Evolutionary conservation across 2,113 vertebrate species (phyloP).

Genomic region (Tor tambroides): DNA sequence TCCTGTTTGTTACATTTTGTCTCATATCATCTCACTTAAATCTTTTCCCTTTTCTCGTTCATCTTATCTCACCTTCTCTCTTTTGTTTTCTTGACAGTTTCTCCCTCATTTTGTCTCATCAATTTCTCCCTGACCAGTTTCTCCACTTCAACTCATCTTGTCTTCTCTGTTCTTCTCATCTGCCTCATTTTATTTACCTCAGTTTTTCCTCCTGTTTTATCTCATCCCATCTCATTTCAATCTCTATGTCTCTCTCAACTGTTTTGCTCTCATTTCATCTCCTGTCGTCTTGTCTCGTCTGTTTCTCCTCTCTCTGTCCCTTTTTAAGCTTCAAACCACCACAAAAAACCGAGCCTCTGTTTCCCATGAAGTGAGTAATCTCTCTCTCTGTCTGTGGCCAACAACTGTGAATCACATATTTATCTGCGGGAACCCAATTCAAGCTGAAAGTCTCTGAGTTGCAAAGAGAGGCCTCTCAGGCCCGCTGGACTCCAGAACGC

Average conservation of each 20-base stretch:
- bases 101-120: neutral
- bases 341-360: neutral
- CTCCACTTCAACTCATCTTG: neutral
- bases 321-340: slow-evolving; percentile 1
- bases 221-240: neutral
- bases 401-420: slow-evolving; percentile 36
- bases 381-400: slow-evolving; percentile 6
- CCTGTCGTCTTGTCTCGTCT: neutral
- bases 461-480: neutral
- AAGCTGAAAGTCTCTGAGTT: neutral
- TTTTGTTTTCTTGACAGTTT: neutral
- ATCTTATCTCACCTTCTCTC: neutral
- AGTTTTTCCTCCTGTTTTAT: neutral
- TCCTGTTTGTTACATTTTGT: neutral
- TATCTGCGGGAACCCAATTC: slow-evolving; percentile 26
- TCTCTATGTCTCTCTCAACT: neutral
- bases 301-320: neutral
- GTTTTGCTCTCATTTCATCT: neutral
- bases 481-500: neutral
- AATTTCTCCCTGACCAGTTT: neutral
- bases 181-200: neutral
- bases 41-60: neutral
- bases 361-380: slow-evolving; percentile 23
- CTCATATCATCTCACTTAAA: neutral
- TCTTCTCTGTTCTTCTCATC: neutral